Conservation (phyloP, 2,113 vertebrate genomes). For the Mus musculus region DNA sequence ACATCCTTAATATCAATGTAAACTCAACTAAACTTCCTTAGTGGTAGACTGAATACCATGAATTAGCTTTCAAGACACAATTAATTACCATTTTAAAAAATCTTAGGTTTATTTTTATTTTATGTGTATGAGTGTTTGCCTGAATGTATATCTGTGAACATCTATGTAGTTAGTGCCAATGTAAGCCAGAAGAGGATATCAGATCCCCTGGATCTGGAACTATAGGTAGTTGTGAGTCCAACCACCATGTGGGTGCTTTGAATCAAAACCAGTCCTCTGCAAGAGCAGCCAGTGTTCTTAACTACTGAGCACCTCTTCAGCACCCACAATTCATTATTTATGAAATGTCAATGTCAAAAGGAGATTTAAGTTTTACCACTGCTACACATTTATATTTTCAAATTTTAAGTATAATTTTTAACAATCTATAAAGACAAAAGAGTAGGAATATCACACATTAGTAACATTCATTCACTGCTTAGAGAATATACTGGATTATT, state of each 20-base stretch:
- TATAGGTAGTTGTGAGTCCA: not conserved
- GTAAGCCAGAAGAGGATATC: not conserved
- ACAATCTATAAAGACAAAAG: not conserved
- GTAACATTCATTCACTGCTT: not conserved
- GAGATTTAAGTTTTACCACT: conserved; percentile 2
- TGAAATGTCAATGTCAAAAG: conserved; percentile 38
- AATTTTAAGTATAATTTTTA: conserved; percentile 47
- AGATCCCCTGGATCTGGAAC: not conserved
- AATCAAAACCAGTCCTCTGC: not conserved
- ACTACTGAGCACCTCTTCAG: not conserved
- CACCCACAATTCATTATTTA: not conserved
- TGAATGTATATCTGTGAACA: not conserved
- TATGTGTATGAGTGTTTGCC: not conserved
- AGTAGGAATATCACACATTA: not conserved
- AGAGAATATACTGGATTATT: not conserved
- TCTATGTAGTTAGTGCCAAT: not conserved
- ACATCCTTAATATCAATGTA: conserved; percentile 20
- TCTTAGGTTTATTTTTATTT: not conserved
- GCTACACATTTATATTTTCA: conserved; percentile 46
- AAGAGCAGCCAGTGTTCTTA: not conserved
- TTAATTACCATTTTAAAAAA: not conserved
- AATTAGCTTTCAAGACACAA: conserved; percentile 17
- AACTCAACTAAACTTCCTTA: not conserved
- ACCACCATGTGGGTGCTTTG: not conserved
- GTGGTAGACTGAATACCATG: not conserved